Evolutionary conservation across 2,888 invertebrate species (phyloP).

Genomic region (Marasmarcha lunaedactyla): DNA sequence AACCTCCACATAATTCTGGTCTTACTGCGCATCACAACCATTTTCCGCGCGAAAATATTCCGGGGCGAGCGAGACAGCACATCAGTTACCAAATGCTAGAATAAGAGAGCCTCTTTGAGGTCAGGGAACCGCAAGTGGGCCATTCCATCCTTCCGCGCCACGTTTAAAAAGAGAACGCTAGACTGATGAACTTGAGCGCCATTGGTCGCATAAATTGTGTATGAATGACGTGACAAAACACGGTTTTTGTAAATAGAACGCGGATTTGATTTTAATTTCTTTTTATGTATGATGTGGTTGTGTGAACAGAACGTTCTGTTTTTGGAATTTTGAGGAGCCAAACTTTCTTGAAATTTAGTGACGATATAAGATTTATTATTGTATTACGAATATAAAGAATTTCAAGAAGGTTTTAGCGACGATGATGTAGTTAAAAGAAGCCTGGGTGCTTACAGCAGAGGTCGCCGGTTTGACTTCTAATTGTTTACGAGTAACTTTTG

Average conservation of each 20-base stretch:
- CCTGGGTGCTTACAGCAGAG: too few species aligned
- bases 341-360: too few species aligned
- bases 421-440: too few species aligned
- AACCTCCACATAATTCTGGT: neutral
- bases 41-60: constrained; percentile 67
- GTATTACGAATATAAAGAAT: too few species aligned
- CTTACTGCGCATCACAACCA: constrained; percentile 33
- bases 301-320: neutral
- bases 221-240: constrained; percentile 39
- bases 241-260: constrained; percentile 53
- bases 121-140: constrained; percentile 69
- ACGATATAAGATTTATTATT: too few species aligned
- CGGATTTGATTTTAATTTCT: constrained; percentile 23
- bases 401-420: too few species aligned
- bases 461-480: too few species aligned
- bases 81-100: constrained; percentile 20
- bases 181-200: constrained; percentile 51
- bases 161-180: constrained; percentile 16
- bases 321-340: neutral
- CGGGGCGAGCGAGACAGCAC: constrained; percentile 47
- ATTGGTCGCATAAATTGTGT: too few species aligned
- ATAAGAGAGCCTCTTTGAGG: constrained; percentile 42
- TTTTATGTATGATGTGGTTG: neutral
- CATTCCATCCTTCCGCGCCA: constrained; percentile 58
- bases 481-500: too few species aligned